Base-by-base conservation (phyloP, 2,888 invertebrate species). In the Sipunculus nudus region DNA sequence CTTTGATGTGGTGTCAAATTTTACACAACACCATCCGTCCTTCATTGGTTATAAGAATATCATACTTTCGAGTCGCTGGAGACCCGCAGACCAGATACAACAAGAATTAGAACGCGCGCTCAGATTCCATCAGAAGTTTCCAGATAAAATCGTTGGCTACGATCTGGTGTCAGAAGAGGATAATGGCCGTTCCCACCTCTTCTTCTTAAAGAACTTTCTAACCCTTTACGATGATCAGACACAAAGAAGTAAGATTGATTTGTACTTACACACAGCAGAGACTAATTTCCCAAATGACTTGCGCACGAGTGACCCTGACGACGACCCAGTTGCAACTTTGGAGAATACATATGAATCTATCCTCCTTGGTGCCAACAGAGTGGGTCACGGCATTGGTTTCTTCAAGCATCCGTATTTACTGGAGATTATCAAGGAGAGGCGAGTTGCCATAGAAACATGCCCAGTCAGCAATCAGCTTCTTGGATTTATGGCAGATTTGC, bases 401-500 rank as follows among this genome's bases (percentile, higher is more conserved):
- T 35, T 61, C 19, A 73, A 68, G 53, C 68, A 66, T 50, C 73
- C 71, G 3, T 68, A 67, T 29, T 48, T 71, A 10, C 35, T 57
- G 23, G 10, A 61, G n/a, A n/a, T 55, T 6, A 38, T 71, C 10
- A 48, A 53, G 19, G 52, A 53, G 25, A 50, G 61, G 21, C 40
- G 54, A n/a, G 59, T 68, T 10, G 67, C 70, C 10, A 32, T 71
- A 25, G 71, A 71, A 47, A 41, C 58, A 6, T 71, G 70, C 46
- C 63, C 67, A 10, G 61, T 67, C 19, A 69, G 68, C 53, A 71
- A 73, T 49, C 72, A 73, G 48, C 31, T 73, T 3, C 54, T 73
- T 13, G 73, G 70, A 3, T 69, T 61, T 53, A 41, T 57, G 19
- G 56, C 71, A 16, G 72, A 73, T 53, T 39, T 72, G n/a, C 48